Conservation (phyloP, 2,797 vertebrate genomes). For the Gephyroberyx darwinii region DNA sequence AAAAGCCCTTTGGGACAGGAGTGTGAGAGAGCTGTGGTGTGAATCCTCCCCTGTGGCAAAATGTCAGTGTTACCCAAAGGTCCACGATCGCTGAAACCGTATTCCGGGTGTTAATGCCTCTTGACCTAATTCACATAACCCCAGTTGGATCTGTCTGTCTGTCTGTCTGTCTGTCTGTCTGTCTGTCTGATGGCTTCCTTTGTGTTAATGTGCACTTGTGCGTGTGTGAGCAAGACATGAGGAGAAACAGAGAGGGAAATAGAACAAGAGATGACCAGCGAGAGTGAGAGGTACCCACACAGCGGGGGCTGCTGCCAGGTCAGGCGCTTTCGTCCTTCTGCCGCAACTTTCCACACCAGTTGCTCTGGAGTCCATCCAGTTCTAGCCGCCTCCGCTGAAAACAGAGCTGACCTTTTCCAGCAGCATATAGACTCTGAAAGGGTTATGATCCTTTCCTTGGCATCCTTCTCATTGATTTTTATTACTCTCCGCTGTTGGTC, state of each 20-base stretch:
- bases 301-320: slow-evolving; percentile 50
- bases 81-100: slow-evolving; percentile 1
- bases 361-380: slow-evolving; percentile 66
- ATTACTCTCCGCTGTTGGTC: slow-evolving; percentile 54
- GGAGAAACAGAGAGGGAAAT: slow-evolving; percentile 27
- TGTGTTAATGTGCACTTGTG: slow-evolving; percentile 34
- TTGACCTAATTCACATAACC: slow-evolving; percentile 22
- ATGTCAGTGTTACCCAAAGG: slow-evolving; percentile 69
- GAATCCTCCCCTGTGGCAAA: slow-evolving; percentile 60
- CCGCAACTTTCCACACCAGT: slow-evolving; percentile 58
- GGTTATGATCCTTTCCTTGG: slow-evolving; percentile 62
- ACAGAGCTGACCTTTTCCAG: slow-evolving; percentile 72
- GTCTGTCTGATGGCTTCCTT: slow-evolving; percentile 62
- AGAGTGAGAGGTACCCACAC: slow-evolving; percentile 50
- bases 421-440: slow-evolving; percentile 65
- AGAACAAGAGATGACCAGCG: slow-evolving; percentile 47
- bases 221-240: slow-evolving; percentile 18
- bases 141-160: background rate
- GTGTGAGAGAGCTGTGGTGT: slow-evolving; percentile 27
- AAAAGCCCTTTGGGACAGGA: slow-evolving; percentile 51
- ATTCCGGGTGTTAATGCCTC: background rate
- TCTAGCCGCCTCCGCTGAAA: slow-evolving; percentile 57
- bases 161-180: background rate
- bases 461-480: slow-evolving; percentile 59
- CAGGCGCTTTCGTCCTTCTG: slow-evolving; percentile 48